Base-by-base conservation (phyloP, 2,888 invertebrate species). In the Scelioninae gen. 2 region DNA sequence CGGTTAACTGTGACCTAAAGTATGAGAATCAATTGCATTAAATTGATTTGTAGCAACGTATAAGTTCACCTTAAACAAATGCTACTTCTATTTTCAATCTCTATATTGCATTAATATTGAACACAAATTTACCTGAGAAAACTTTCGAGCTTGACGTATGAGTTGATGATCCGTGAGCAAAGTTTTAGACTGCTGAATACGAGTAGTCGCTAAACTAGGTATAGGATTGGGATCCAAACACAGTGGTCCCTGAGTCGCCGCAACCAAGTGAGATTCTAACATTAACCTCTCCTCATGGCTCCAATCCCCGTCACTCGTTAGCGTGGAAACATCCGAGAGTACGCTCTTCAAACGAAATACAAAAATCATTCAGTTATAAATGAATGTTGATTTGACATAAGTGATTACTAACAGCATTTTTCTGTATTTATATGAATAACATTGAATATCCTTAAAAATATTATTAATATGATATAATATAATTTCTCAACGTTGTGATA, bases 141-240 rank as follows among this genome's bases (percentile, higher is more conserved):
- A 94, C 85, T 91, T 91, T 81, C 90, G 90, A 76, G 94, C 94
- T 83, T 93, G 92, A 63, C 93, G 89, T 77, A 92, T 89, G 81
- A 94, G 89, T 79, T 91, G 89, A 61, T 92, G 91, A 28, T 93
- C 93, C 78, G 93, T 93, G 80, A 93, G 91, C 64, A 93, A 87
- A 78, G 92, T 89, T 65, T 91, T 90, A 53, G 92, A 90, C 77
- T 93, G 93, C 82, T 94, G 93, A 39, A 94, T 86, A 78, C 92
- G 90, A 53, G 94, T 94, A 25, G 93, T 91, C 65, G 93, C 89
- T 52, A 93, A 87, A 22, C 94, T 93, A 39, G 96, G 92, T 19
- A 92, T 90, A 1, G 95, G 95, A 81, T 94, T 92, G 2, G 97
- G 96, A 87, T 96, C 96, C 55, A 97, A 89, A 85, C 96, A 97